These are phyloP conservation scores for Poecilia latipinna DNA, from an alignment of 2,113 vertebrate genomes.

Conservation along the genomic window DNA sequence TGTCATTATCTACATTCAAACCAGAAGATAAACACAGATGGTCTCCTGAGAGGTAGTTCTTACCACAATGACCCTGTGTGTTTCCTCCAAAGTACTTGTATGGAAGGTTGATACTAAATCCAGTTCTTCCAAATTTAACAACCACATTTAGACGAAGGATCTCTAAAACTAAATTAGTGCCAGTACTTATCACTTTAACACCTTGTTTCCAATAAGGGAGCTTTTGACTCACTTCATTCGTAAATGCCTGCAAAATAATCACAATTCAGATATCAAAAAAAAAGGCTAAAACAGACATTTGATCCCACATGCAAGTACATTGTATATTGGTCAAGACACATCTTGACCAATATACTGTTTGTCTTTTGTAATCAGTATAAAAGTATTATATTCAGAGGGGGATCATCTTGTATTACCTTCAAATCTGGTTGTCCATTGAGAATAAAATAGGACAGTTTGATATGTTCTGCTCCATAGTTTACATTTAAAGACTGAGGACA, in stretches of 20 bases:
- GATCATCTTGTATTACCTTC: constrained; percentile 77
- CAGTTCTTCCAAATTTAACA: constrained; percentile 86
- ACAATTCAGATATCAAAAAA: background rate
- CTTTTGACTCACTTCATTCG: constrained; percentile 26
- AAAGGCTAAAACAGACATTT: background rate
- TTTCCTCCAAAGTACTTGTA: constrained; percentile 85
- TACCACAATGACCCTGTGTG: constrained; percentile 95
- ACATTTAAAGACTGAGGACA: constrained; percentile 88
- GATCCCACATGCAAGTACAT: background rate
- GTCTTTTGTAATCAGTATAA: too few relatives aligned
- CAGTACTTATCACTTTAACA: constrained; percentile 80
- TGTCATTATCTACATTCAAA: constrained; percentile 1
- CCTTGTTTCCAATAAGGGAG: constrained; percentile 71
- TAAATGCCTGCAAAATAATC: constrained; percentile 55
- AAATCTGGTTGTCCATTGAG: constrained; percentile 74
- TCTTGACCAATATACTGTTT: too few relatives aligned
- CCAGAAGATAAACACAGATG: background rate
- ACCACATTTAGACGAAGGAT: constrained; percentile 79
- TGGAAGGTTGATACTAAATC: constrained; percentile 87
- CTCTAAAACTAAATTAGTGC: constrained; percentile 83
- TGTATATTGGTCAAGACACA: too few relatives aligned
- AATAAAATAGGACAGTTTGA: constrained; percentile 81
- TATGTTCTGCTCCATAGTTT: constrained; percentile 77
- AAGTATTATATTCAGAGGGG: too few relatives aligned
- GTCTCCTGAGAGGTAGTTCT: constrained; percentile 6